These are phyloP conservation scores for Oscarella lobularis DNA, from an alignment of 37 sponge, comb jelly and placozoan species.

Conservation along the genomic window DNA sequence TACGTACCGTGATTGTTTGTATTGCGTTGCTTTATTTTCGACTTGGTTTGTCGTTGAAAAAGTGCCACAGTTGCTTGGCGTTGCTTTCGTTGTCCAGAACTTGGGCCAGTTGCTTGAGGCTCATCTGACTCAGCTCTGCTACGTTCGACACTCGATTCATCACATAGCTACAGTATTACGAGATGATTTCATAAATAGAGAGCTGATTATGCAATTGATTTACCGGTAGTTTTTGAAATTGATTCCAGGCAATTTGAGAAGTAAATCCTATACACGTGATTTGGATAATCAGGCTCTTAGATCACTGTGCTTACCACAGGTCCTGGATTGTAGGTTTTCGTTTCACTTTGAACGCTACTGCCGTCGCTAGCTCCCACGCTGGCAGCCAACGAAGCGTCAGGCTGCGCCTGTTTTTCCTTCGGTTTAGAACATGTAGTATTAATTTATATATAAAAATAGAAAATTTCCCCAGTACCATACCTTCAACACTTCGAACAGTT, in stretches of 20 bases:
- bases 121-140: conserved; percentile 36
- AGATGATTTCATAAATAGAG: too few relatives aligned
- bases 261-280: conserved; percentile 38
- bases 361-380: conserved; percentile 27
- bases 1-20: too few relatives aligned
- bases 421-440: too few relatives aligned
- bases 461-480: too few relatives aligned
- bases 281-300: too few relatives aligned
- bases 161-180: conserved; percentile 20
- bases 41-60: conserved; percentile 25
- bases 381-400: conserved; percentile 45
- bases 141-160: conserved; percentile 49
- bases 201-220: too few relatives aligned
- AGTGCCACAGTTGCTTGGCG: conserved; percentile 46
- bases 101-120: conserved; percentile 20
- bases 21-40: too few relatives aligned
- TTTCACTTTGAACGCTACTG: too few relatives aligned
- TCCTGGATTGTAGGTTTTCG: too few relatives aligned
- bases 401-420: conserved; percentile 50
- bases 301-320: too few relatives aligned
- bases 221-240: conserved; percentile 77
- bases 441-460: too few relatives aligned
- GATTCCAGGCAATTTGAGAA: conserved; percentile 81
- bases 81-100: conserved; percentile 45
- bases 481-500: conserved; percentile 76